These are phyloP conservation scores for Malacoraja senta DNA, from an alignment of 2,797 vertebrate genomes.

Conservation along the genomic window DNA sequence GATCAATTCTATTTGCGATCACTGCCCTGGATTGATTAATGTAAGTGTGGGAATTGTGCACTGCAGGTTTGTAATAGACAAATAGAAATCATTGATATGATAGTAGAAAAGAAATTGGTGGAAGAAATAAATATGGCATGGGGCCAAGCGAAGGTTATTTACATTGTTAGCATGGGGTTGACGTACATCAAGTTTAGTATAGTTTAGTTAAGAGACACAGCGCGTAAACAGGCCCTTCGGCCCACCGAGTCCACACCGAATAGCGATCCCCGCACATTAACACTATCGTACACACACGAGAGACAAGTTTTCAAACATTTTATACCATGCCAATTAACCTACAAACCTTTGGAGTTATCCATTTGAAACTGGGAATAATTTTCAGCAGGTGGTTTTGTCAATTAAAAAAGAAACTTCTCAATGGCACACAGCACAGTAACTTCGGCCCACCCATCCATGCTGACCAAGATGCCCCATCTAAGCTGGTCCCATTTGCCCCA, in stretches of 20 bases:
- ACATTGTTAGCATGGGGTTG: not conserved
- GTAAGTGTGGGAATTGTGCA: conserved; percentile 18
- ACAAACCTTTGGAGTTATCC: too few relatives aligned
- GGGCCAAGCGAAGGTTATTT: conserved; percentile 25
- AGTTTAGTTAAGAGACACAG: too few relatives aligned
- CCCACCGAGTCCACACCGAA: too few relatives aligned
- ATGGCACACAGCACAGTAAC: too few relatives aligned
- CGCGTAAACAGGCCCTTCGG: too few relatives aligned
- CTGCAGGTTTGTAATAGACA: not conserved
- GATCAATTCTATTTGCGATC: conserved; percentile 18
- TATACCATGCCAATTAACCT: too few relatives aligned
- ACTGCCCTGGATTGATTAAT: conserved; percentile 17
- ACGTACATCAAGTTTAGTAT: not conserved
- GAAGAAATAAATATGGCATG: conserved; percentile 23
- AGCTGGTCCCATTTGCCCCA: too few relatives aligned
- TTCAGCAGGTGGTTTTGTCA: not conserved
- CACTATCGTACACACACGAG: too few relatives aligned
- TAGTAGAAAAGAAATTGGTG: conserved; percentile 17
- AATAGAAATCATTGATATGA: conserved; percentile 26
- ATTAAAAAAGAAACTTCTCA: not conserved
- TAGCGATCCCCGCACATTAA: too few relatives aligned
- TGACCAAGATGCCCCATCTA: too few relatives aligned
- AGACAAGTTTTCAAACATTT: too few relatives aligned
- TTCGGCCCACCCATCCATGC: too few relatives aligned
- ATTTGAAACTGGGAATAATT: not conserved